Conservation (phyloP, 2,888 invertebrate species). For the Erannis defoliaria region DNA sequence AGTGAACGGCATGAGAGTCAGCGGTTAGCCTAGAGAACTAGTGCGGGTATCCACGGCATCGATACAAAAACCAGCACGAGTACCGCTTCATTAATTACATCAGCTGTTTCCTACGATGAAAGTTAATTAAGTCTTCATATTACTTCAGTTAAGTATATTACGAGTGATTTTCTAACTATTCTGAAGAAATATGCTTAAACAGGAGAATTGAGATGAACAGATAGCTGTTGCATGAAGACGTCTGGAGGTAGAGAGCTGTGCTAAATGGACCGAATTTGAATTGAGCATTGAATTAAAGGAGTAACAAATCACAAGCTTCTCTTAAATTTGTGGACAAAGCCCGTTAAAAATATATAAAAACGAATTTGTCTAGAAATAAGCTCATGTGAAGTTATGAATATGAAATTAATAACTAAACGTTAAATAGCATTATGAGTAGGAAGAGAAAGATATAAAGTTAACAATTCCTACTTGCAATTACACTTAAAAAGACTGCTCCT, state of each 20-base stretch:
- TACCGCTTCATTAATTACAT: conserved; percentile 70
- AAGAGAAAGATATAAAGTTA: no score
- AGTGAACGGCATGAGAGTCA: conserved; percentile 63
- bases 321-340: no score
- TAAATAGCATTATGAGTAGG: background rate
- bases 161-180: conserved; percentile 36
- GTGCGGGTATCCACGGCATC: conserved; percentile 42
- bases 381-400: no score
- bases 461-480: no score
- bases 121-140: conserved; percentile 67
- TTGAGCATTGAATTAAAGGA: background rate
- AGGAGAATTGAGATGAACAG: conserved; percentile 4
- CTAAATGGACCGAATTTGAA: conserved; percentile 25
- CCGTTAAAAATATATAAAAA: no score
- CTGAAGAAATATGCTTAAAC: conserved; percentile 24
- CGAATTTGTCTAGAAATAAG: no score
- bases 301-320: no score
- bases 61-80: conserved; percentile 62
- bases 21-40: conserved; percentile 48
- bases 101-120: conserved; percentile 73
- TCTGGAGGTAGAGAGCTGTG: conserved; percentile 14
- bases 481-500: no score
- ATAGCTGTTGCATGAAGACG: conserved; percentile 8
- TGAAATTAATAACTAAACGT: background rate
- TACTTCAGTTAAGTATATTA: conserved; percentile 52